These are phyloP conservation scores for Spermophilus dauricus DNA, from an alignment of 2,113 vertebrate genomes.

Conservation along the genomic window DNA sequence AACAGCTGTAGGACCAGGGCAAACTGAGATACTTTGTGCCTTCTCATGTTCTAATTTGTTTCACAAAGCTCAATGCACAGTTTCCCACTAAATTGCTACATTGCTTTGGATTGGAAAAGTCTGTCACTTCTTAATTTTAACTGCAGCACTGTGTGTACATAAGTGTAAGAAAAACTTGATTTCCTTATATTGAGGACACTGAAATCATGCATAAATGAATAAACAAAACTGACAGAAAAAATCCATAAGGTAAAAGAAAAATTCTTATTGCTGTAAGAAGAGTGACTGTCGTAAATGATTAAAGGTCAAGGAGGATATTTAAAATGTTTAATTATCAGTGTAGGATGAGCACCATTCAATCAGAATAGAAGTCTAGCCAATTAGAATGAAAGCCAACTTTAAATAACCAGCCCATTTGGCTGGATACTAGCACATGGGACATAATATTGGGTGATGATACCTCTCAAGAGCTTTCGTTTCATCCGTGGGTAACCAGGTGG, in stretches of 20 bases:
- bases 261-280: not conserved
- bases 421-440: not conserved
- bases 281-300: not conserved
- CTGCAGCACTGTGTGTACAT: not conserved
- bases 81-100: conserved; percentile 57
- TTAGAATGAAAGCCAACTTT: not conserved
- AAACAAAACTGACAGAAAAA: not conserved
- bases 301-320: not conserved
- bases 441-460: not conserved
- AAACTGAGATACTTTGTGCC: not conserved
- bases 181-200: not conserved
- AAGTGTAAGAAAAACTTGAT: not conserved
- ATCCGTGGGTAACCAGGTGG: not conserved
- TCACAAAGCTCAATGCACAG: conserved; percentile 32
- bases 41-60: conserved; percentile 67
- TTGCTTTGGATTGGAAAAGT: conserved; percentile 20
- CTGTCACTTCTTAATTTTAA: not conserved
- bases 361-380: not conserved
- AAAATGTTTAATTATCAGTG: not conserved
- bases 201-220: not conserved
- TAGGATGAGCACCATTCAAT: not conserved
- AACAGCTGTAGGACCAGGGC: not conserved
- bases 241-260: not conserved
- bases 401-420: not conserved
- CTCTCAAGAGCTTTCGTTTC: not conserved